Base-by-base conservation (phyloP, 2,797 vertebrate species). In the Eospalax fontanierii region DNA sequence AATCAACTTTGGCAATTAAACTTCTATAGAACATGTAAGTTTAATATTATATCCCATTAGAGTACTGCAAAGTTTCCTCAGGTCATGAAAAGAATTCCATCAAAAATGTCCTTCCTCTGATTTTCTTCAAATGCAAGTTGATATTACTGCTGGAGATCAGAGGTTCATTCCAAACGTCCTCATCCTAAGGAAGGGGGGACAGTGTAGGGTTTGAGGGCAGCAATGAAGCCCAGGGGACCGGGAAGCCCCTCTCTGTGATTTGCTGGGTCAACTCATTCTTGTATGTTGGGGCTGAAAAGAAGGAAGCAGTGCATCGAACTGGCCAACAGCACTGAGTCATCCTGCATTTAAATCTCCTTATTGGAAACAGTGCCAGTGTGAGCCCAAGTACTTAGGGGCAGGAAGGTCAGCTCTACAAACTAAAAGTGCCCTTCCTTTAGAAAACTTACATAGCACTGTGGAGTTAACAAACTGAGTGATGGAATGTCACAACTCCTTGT, bases 401-500 rank as follows among this genome's bases (percentile, higher is more conserved):
- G 33, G 30, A 75, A 63, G 28, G 19, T 28, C 24, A 8, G 26
- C 11, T 74, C 68, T 40, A 3, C 28, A 59, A 73, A 33, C 50
- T 40, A 22, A 59, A 66, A 59, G 28, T 4, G 19, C 35, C 30
- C 18, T 1, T 15, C 12, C 5, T 38, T 61, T 59, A 61, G 70
- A 61, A 33, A 33, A 24, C 5, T 43, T 57, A 86, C 46, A 86
- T 57, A n/a, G 16, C 18, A 4, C 15, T 84, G 74, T 54, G 75
- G 80, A 50, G 57, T 75, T 63, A 84, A 73, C 2, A 18, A 91
- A 66, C 40, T 15, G 24, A 66, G n/a, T 16, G 65, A 63, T 75
- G 68, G 73, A 92, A 76, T 81, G 66, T 95, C 95, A 94, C 84
- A 95, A 87, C 30, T 87, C 91, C 95, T 92, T 95, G 89, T 95